These are phyloP conservation scores for Solenopsis invicta DNA, from an alignment of 1,140 invertebrate genomes.

Conservation along the genomic window DNA sequence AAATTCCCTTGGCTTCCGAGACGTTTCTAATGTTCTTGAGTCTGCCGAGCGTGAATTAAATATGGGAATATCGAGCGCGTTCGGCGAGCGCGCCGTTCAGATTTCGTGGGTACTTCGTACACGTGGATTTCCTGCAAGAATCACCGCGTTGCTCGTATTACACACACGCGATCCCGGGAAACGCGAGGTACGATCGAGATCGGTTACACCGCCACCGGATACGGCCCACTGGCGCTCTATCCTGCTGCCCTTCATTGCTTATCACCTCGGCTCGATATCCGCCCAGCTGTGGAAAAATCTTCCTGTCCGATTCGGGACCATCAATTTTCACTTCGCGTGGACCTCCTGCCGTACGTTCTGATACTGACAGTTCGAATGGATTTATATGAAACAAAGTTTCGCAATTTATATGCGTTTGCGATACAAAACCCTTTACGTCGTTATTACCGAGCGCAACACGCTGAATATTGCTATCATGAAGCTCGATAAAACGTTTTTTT, in stretches of 20 bases:
- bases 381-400: conserved; percentile 63
- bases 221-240: conserved; percentile 52
- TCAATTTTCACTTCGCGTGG: conserved; percentile 73
- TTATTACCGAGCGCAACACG: conserved; percentile 24
- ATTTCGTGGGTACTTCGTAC: conserved; percentile 32
- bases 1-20: conserved; percentile 51
- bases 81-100: conserved; percentile 5
- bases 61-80: conserved; percentile 55
- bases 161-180: conserved; percentile 60
- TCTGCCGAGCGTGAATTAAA: conserved; percentile 75
- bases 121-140: conserved; percentile 47
- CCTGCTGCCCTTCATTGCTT: conserved; percentile 70
- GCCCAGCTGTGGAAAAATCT: conserved; percentile 74
- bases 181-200: conserved; percentile 64
- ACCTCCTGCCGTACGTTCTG: conserved; percentile 36
- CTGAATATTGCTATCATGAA: not conserved
- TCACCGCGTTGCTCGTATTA: conserved; percentile 22
- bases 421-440: not conserved
- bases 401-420: conserved; percentile 51
- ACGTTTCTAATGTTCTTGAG: conserved; percentile 73
- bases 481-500: not conserved
- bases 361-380: conserved; percentile 64
- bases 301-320: conserved; percentile 71
- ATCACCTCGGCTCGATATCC: conserved; percentile 74
- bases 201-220: conserved; percentile 56